Conservation (phyloP, 2,888 invertebrate genomes). For the Myathropa florea region DNA sequence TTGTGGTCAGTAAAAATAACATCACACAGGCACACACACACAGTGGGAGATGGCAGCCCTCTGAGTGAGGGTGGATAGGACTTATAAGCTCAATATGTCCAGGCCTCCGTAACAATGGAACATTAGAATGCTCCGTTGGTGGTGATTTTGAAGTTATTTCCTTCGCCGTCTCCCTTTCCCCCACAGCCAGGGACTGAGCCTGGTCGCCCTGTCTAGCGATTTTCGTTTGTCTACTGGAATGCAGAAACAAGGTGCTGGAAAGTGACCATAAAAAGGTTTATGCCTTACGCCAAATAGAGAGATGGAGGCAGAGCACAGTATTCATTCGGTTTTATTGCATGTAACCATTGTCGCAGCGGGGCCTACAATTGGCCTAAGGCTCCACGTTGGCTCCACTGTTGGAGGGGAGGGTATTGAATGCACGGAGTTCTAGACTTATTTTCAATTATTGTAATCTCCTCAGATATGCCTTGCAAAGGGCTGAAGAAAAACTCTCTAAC, state of each 20-base stretch:
- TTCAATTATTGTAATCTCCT: conserved; percentile 62
- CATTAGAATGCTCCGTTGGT: conserved; percentile 20
- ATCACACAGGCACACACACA: conserved; percentile 29
- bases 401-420: background rate
- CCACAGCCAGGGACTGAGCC: too few species aligned
- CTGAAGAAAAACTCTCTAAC: background rate
- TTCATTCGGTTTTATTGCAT: conserved; percentile 41
- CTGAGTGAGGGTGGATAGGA: background rate
- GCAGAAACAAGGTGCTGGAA: conserved; percentile 1
- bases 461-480: background rate
- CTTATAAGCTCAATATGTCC: background rate
- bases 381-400: background rate
- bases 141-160: conserved; percentile 53
- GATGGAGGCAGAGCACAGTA: conserved; percentile 3
- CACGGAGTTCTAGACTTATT: conserved; percentile 45
- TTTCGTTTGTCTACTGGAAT: conserved; percentile 34
- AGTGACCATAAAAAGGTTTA: conserved; percentile 55
- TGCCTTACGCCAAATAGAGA: conserved; percentile 12
- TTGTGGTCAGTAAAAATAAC: conserved; percentile 69
- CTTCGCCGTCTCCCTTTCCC: background rate
- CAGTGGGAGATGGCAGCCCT: background rate
- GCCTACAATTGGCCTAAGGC: conserved; percentile 10
- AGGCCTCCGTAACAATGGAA: conserved; percentile 39
- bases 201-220: background rate
- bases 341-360: conserved; percentile 17